phyloP scores from a whole-genome alignment of 2,797 vertebrate species.

The Sebastes vulpes region DNA sequence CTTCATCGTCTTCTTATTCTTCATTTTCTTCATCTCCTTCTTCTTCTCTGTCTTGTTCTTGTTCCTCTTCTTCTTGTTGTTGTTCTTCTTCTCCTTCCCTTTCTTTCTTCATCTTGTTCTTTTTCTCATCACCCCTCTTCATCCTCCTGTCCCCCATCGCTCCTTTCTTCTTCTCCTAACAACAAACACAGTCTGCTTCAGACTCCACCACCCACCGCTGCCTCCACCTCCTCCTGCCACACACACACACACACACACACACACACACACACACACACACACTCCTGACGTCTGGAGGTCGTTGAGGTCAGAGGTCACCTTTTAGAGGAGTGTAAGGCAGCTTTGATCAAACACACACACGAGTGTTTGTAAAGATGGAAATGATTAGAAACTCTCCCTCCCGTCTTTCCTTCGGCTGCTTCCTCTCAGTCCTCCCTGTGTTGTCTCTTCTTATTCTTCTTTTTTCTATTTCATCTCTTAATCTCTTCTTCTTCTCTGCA shows the following conservation, averaged over 20 bases:
- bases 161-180: conserved; percentile 59
- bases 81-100: too few relatives aligned
- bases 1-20: neutral
- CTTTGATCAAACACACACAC: conserved; percentile 63
- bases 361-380: conserved; percentile 26
- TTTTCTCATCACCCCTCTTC: neutral
- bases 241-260: conserved; percentile 26
- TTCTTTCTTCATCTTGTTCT: neutral
- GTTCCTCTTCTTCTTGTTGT: neutral
- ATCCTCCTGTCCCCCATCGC: neutral
- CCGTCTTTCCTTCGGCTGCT: neutral
- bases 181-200: conserved; percentile 72
- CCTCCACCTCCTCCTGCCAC: conserved; percentile 32
- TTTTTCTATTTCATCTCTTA: neutral
- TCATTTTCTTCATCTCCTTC: neutral
- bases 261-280: conserved; percentile 34
- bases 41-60: neutral
- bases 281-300: conserved; percentile 22
- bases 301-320: conserved; percentile 55
- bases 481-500: neutral
- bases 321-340: conserved; percentile 30
- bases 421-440: neutral
- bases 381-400: neutral
- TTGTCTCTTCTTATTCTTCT: neutral
- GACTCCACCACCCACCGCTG: conserved; percentile 39